These are phyloP conservation scores for Toxotes jaculatrix DNA, from an alignment of 2,113 vertebrate genomes.

Conservation along the genomic window DNA sequence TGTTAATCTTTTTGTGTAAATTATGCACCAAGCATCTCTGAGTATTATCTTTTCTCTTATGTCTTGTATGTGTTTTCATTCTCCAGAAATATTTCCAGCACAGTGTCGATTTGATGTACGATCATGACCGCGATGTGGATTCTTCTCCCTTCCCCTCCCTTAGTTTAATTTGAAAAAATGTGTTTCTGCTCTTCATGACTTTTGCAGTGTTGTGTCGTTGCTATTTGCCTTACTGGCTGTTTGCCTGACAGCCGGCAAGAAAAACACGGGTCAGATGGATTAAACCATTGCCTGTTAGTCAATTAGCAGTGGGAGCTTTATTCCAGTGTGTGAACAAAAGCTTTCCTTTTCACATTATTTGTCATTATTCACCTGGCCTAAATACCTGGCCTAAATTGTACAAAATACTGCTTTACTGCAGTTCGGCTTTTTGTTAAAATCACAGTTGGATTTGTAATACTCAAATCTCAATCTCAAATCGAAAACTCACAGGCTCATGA, in stretches of 20 bases:
- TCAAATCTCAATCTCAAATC: too few relatives aligned
- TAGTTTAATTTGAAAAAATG: not conserved
- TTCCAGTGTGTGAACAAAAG: too few relatives aligned
- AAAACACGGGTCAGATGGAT: not conserved
- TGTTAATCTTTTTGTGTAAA: not conserved
- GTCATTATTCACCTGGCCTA: too few relatives aligned
- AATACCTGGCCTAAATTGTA: not conserved
- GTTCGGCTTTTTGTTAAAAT: not conserved
- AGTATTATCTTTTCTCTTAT: not conserved
- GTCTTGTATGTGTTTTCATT: not conserved
- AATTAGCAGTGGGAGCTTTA: not conserved
- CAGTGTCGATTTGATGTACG: not conserved
- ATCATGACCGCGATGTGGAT: not conserved
- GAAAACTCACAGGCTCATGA: too few relatives aligned
- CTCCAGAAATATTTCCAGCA: not conserved
- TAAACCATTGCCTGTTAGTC: not conserved
- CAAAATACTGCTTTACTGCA: not conserved
- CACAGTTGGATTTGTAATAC: not conserved
- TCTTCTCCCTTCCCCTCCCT: not conserved
- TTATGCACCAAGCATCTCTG: not conserved
- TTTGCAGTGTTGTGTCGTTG: not conserved
- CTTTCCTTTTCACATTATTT: too few relatives aligned
- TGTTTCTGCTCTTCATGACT: not conserved
- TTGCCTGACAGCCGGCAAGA: not conserved
- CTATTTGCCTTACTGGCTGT: not conserved